phyloP scores from a whole-genome alignment of 2,888 invertebrate species.

The Tholera decimalis region DNA sequence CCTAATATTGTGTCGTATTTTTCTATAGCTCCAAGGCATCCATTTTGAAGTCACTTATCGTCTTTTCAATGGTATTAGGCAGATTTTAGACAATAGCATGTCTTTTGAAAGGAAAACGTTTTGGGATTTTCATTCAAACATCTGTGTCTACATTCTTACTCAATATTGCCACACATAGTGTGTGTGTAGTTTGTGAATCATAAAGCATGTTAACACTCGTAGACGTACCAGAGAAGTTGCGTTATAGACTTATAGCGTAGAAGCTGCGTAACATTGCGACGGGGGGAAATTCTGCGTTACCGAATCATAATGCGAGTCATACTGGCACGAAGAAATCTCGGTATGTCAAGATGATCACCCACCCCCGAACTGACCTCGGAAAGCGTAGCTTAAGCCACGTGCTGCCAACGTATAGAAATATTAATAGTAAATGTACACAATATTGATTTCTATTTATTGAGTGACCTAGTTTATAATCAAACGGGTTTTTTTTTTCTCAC shows the following conservation, averaged over 20 bases:
- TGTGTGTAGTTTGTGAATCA: neutral
- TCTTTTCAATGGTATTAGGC: neutral
- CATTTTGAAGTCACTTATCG: neutral
- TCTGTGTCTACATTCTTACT: too few species aligned
- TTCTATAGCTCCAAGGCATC: neutral
- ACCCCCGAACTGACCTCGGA: too few species aligned
- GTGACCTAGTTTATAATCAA: conserved; percentile 48
- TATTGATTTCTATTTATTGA: conserved; percentile 1
- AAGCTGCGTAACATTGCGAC: too few species aligned
- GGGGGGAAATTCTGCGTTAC: too few species aligned
- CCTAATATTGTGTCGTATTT: neutral
- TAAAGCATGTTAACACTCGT: neutral
- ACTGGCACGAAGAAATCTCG: too few species aligned
- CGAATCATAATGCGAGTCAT: too few species aligned
- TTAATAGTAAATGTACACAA: neutral
- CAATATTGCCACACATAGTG: neutral
- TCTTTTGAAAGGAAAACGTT: neutral
- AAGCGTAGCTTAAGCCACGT: too few species aligned
- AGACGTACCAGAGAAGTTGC: neutral
- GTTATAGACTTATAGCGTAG: conserved; percentile 2
- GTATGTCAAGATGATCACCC: too few species aligned
- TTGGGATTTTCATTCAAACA: neutral
- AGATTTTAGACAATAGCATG: neutral
- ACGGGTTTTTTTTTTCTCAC: neutral
- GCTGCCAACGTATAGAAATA: neutral